Conservation (phyloP, 2,113 vertebrate species). For the Leuciscus idus region DNA sequence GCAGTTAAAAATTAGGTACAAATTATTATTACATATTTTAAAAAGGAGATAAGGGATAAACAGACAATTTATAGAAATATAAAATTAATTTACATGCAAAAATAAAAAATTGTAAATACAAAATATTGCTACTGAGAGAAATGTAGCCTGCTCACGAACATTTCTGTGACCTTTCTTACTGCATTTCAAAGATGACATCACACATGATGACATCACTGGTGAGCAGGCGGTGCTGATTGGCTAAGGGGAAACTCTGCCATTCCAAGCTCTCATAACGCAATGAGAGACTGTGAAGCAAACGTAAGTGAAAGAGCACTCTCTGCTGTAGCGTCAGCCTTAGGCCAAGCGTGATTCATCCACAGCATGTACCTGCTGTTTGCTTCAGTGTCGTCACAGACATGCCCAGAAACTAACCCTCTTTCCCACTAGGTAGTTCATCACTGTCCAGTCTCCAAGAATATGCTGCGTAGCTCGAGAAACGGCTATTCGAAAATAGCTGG, state of each 20-base stretch:
- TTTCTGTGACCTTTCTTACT: conserved; percentile 10
- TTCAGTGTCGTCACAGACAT: conserved; percentile 26
- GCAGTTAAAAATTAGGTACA: not conserved
- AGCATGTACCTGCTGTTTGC: conserved; percentile 11
- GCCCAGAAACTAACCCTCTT: not conserved
- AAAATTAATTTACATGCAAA: not conserved
- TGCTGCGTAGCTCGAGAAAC: not conserved
- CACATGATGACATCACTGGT: conserved; percentile 27
- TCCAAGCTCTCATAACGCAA: not conserved
- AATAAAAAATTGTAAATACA: not conserved
- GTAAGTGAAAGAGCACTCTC: conserved; percentile 6
- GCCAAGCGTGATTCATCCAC: conserved; percentile 37
- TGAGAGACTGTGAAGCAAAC: conserved; percentile 36
- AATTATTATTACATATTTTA: not conserved
- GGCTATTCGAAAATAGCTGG: not conserved
- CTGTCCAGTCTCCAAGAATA: not conserved
- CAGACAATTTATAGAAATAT: not conserved
- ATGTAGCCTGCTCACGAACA: not conserved
- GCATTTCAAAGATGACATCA: conserved; percentile 43
- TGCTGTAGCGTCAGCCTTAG: not conserved
- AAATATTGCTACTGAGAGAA: conserved; percentile 41
- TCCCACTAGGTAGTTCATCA: conserved; percentile 1
- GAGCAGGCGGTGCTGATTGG: conserved; percentile 40
- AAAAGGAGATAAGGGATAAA: not conserved
- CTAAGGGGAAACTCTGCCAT: conserved; percentile 42